Percentiles rank a stretch among this genome's conserved stretches.
phyloP scores from a whole-genome alignment of 2,113 vertebrate genomes.

The Limnothrissa miodon region DNA sequence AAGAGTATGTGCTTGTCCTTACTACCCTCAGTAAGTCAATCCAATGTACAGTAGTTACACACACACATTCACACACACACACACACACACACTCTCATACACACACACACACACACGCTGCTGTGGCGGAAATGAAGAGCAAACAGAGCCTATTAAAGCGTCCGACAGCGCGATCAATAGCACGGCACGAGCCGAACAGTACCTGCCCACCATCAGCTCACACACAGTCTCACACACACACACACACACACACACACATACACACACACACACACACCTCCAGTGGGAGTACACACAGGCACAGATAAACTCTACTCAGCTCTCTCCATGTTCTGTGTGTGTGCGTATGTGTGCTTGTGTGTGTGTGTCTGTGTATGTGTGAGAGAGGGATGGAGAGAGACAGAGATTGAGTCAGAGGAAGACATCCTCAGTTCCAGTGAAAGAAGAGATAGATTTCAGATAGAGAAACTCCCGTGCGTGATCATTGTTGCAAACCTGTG shows the following conservation, averaged over 20 bases:
- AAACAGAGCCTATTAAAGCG: neutral
- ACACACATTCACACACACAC: neutral
- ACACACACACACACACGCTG: neutral
- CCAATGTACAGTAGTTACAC: neutral
- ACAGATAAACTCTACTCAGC: neutral
- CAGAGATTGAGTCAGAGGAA: neutral
- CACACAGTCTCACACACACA: conserved; percentile 42
- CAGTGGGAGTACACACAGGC: neutral
- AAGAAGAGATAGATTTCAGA: neutral
- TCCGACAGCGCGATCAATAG: neutral
- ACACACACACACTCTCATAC: neutral
- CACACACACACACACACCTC: conserved; percentile 11
- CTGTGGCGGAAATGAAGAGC: conserved; percentile 2
- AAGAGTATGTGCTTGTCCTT: conserved; percentile 11
- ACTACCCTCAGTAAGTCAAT: conserved; percentile 15
- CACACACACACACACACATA: neutral
- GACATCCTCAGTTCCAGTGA: neutral
- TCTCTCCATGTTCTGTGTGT: neutral
- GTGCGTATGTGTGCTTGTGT: too few species aligned
- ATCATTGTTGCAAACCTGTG: neutral
- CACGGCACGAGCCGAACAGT: neutral
- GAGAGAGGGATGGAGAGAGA: too few species aligned
- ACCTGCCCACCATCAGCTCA: neutral
- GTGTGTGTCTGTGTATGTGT: too few species aligned
- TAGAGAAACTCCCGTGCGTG: neutral